Evolutionary conservation across 2,797 vertebrate genomes (phyloP), one percentile per base, ranked within the genome.

Genomic region (Acridotheres tristis): DNA sequence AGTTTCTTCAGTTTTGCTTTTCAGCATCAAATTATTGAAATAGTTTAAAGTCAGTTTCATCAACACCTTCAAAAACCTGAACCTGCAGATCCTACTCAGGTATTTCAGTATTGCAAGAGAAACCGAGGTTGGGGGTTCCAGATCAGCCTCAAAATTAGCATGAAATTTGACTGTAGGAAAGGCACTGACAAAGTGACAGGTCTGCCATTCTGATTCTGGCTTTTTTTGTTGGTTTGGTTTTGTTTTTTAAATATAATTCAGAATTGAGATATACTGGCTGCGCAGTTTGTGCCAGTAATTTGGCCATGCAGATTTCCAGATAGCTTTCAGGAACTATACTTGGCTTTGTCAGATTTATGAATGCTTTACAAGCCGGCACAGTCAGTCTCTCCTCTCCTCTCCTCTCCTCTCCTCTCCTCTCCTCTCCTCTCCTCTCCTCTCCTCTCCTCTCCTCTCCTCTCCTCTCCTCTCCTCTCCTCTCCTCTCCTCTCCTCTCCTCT

Each of bases 281-380:
- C 21, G 29, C 20, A 27, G 21, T 81, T 85, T 83, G 20, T 89
- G 43, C 30, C 71, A 69, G 65, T 66, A 67, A 74, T 66, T 74
- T 89, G 50, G 19, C 54, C 38, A 51, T 69, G 32, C 30, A 55
- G 42, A 55, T 89, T 88, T 89, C 67, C 62, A 69, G n/a, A 80
- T 65, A 83, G 47, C 47, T 94, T 89, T 76, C 65, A 58, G 40
- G 57, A 87, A 36, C 73, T 74, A 2, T n/a, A 30, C 20, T 80
- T 74, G 50, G 10, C 54, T 92, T 88, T 89, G 53, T 79, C 0
- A 1, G 75, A 71, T 89, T 75, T 76, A 40, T 53, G 62, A 91
- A 38, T 66, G 53, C 77, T 86, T 92, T 67, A 71, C 58, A 79
- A 89, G 42, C 76, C 82, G 69, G 29, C 76, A 43, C 45, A 84